Percentiles rank a stretch among this genome's conserved stretches.
Conservation (phyloP, 1,140 invertebrate genomes). For the Drosophila ficusphila region DNA sequence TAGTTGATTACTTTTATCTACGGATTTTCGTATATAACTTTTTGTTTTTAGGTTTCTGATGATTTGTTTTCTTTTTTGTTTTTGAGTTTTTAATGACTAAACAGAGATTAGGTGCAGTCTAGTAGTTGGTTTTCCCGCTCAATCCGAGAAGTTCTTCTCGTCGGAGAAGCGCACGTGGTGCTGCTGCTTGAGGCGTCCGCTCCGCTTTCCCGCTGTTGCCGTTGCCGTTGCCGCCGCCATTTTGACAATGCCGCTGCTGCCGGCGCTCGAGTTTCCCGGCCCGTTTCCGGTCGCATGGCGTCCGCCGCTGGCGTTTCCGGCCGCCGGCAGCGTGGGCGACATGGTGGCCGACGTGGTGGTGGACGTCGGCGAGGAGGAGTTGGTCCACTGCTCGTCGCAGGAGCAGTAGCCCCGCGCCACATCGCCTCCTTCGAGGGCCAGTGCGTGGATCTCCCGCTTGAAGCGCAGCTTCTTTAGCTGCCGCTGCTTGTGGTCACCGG, state of each 20-base stretch:
- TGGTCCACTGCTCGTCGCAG: conserved; percentile 80
- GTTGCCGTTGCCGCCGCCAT: conserved; percentile 40
- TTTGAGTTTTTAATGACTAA: too few species aligned
- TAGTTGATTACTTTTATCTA: conserved; percentile 40
- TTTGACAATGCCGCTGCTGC: conserved; percentile 61
- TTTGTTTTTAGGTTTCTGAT: conserved; percentile 34
- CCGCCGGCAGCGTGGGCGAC: conserved; percentile 51
- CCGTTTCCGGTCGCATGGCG: conserved; percentile 36
- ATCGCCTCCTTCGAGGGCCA: conserved; percentile 76
- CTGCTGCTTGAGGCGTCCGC: conserved; percentile 71
- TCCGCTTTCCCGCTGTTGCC: conserved; percentile 26
- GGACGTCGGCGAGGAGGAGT: conserved; percentile 69
- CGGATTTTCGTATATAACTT: conserved; percentile 31
- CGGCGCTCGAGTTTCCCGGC: conserved; percentile 34
- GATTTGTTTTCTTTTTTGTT: conserved; percentile 43
- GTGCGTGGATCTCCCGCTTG: conserved; percentile 67
- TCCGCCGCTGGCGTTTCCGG: conserved; percentile 27
- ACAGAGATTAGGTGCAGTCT: conserved; percentile 80
- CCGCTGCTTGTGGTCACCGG: conserved; percentile 40
- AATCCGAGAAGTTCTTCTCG: conserved; percentile 83
- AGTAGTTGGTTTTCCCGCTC: conserved; percentile 58
- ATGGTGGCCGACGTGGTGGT: conserved; percentile 63
- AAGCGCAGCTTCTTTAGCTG: conserved; percentile 67
- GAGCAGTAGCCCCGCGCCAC: conserved; percentile 78
- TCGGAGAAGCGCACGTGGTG: conserved; percentile 83